Conservation (phyloP, 2,888 invertebrate genomes). For the Microplitis deprimator region DNA sequence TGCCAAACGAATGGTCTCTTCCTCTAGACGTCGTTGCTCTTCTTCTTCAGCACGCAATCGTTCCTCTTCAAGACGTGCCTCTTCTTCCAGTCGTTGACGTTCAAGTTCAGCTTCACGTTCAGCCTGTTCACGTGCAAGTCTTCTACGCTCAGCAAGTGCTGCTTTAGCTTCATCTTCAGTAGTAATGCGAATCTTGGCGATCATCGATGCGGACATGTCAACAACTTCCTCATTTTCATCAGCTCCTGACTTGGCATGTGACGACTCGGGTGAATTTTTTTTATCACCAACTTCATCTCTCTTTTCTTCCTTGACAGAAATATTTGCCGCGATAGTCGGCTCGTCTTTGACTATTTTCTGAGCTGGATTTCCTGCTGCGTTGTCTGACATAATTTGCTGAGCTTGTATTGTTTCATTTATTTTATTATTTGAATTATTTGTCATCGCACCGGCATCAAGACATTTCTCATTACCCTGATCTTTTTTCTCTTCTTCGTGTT, state of each 20-base stretch:
- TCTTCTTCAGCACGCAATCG: constrained; percentile 85
- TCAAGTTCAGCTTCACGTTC: constrained; percentile 92
- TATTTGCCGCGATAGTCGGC: not conserved
- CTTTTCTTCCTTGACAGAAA: constrained; percentile 7
- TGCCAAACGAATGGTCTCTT: constrained; percentile 84
- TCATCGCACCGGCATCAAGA: constrained; percentile 42
- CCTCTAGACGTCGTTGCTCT: constrained; percentile 84
- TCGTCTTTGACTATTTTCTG: not conserved
- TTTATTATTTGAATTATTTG: not conserved
- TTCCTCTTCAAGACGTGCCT: constrained; percentile 82
- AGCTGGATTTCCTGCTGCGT: not conserved
- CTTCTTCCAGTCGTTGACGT: constrained; percentile 79
- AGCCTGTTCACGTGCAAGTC: constrained; percentile 91
- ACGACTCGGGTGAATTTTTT: not conserved
- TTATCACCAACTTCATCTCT: not conserved
- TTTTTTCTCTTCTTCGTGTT: constrained; percentile 59
- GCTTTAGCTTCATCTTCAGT: constrained; percentile 96
- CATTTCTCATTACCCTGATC: constrained; percentile 67
- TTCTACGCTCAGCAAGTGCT: constrained; percentile 89
- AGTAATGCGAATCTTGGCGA: constrained; percentile 80
- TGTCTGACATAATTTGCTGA: no score
- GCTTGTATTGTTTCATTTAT: constrained; percentile 6
- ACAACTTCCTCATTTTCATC: constrained; percentile 57
- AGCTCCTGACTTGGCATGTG: constrained; percentile 56
- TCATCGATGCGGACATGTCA: constrained; percentile 76